Evolutionary conservation across 2,888 invertebrate species (phyloP).

Genomic region (Cheilosia grossa): DNA sequence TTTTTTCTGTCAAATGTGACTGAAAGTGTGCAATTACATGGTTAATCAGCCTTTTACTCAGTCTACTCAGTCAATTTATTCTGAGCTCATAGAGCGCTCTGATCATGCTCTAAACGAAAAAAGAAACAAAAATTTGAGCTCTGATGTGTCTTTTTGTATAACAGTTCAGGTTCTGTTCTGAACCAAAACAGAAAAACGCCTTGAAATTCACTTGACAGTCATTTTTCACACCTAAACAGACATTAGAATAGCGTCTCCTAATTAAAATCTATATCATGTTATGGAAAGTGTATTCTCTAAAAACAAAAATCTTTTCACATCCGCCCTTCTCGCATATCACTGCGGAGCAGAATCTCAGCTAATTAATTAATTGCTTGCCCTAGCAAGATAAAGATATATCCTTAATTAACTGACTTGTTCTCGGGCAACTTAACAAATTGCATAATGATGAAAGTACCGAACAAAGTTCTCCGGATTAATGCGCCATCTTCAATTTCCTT

Average conservation of each 20-base stretch:
- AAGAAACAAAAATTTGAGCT: too few relatives aligned
- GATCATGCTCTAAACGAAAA: too few relatives aligned
- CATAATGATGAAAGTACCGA: slow-evolving; percentile 32
- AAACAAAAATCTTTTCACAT: background rate
- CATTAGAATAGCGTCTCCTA: background rate
- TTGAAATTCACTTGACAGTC: too few relatives aligned
- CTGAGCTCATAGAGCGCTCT: too few relatives aligned
- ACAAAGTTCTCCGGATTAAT: slow-evolving; percentile 38
- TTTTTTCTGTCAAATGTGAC: too few relatives aligned
- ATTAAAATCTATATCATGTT: too few relatives aligned
- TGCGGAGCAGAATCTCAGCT: slow-evolving; percentile 41
- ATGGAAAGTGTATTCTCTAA: background rate
- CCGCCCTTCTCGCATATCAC: background rate
- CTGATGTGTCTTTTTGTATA: too few relatives aligned
- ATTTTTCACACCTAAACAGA: background rate
- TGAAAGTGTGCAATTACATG: too few relatives aligned
- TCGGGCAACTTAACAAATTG: slow-evolving; percentile 51
- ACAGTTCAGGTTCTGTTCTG: too few relatives aligned
- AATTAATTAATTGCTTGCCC: slow-evolving; percentile 76
- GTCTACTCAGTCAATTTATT: too few relatives aligned
- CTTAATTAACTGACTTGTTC: slow-evolving; percentile 76
- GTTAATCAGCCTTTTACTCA: too few relatives aligned
- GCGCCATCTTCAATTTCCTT: slow-evolving; percentile 41
- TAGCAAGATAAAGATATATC: slow-evolving; percentile 72
- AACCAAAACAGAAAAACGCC: too few relatives aligned